These are phyloP conservation scores for Parnassius mnemosyne DNA, from an alignment of 2,888 invertebrate species.

Conservation along the genomic window DNA sequence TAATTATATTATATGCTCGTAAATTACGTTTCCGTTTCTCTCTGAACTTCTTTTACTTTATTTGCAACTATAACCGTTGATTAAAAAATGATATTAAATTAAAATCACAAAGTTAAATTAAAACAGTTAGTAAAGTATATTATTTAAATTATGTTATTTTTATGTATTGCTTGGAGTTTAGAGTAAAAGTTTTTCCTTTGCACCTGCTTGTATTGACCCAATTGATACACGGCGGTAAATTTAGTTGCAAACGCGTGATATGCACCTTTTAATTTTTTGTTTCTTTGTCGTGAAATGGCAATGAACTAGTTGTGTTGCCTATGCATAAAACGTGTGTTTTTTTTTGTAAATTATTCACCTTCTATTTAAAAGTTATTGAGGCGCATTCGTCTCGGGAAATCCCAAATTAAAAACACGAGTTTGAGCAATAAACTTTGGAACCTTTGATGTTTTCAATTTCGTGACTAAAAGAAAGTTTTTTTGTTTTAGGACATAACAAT, in stretches of 20 bases:
- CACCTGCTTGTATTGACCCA: conserved; percentile 48
- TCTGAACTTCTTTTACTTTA: neutral
- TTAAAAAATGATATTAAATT: neutral
- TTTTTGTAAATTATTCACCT: too few species aligned
- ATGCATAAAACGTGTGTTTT: neutral
- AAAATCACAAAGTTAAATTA: neutral
- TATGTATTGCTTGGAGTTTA: neutral
- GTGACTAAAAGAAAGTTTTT: too few species aligned
- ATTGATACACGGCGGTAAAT: conserved; percentile 42
- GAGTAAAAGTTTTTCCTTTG: conserved; percentile 9
- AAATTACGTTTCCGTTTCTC: conserved; percentile 32
- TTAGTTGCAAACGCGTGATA: conserved; percentile 31
- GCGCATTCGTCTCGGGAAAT: too few species aligned
- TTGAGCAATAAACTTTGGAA: too few species aligned
- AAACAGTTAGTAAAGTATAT: neutral
- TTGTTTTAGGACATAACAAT: too few species aligned
- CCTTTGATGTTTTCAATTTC: too few species aligned
- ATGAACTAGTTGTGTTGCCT: neutral
- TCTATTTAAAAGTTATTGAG: too few species aligned
- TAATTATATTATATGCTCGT: conserved; percentile 26
- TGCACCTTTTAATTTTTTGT: conserved; percentile 31
- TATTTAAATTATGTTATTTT: neutral
- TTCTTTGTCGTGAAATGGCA: neutral
- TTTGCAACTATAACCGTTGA: neutral
- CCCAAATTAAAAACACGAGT: too few species aligned